A percentile compares a stretch with the other conserved stretches of the same genome.
Conservation (phyloP, 2,113 vertebrate genomes). For the Sakesphorus luctuosus region DNA sequence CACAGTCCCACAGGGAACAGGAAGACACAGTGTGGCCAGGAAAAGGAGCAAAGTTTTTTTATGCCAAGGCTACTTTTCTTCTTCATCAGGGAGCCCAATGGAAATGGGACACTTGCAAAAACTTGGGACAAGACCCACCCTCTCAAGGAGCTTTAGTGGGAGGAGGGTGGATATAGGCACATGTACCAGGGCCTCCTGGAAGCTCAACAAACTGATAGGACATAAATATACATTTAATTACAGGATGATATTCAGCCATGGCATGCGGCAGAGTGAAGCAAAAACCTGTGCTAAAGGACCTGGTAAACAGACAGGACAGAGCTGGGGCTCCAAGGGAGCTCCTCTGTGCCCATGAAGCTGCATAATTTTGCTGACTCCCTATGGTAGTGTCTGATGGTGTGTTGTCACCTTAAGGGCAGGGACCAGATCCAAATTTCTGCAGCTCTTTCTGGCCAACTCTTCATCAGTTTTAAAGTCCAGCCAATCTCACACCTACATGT, state of each 20-base stretch:
- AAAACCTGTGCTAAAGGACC: background rate
- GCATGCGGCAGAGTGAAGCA: background rate
- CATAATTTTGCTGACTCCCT: background rate
- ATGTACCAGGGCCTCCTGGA: background rate
- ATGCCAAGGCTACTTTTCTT: background rate
- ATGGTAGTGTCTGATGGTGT: background rate
- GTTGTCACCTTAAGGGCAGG: rapidly evolving
- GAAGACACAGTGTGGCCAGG: background rate
- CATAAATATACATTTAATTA: background rate
- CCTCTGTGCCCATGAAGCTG: background rate
- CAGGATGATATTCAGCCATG: background rate
- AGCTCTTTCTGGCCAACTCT: background rate
- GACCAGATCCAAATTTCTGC: background rate
- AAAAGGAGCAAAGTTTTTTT: background rate
- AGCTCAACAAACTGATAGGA: background rate
- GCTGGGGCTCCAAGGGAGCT: background rate
- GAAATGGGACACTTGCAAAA: background rate
- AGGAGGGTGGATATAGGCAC: background rate
- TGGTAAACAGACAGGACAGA: background rate
- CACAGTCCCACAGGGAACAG: rapidly evolving
- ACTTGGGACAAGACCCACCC: rapidly evolving
- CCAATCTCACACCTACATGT: rapidly evolving
- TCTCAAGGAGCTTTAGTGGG: background rate
- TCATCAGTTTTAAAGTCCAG: background rate
- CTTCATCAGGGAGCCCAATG: background rate